Conservation (phyloP, 2,888 invertebrate genomes). For the Eupithecia exiguata region DNA sequence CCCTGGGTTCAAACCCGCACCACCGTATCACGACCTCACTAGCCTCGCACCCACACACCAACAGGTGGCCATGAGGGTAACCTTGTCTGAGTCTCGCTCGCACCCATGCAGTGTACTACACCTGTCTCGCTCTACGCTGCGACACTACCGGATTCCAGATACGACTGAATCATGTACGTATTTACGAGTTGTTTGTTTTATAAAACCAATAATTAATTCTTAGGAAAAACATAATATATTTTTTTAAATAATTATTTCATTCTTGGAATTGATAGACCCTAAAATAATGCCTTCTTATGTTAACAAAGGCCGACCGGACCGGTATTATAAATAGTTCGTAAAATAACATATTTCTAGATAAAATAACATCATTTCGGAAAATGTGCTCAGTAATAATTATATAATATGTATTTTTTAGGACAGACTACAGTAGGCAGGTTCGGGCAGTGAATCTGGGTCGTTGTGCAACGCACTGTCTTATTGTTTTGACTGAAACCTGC, state of each 20-base stretch:
- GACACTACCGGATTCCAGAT: slow-evolving; percentile 76
- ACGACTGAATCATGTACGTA: slow-evolving; percentile 22
- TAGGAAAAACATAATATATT: neutral
- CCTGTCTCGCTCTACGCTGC: slow-evolving; percentile 60
- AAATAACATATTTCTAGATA: neutral
- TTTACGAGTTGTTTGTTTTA: slow-evolving; percentile 9
- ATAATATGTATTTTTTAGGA: neutral
- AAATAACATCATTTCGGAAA: neutral
- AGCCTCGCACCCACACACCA: slow-evolving; percentile 38
- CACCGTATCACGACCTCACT: slow-evolving; percentile 22
- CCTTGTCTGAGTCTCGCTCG: slow-evolving; percentile 72
- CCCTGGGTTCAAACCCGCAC: slow-evolving; percentile 20
- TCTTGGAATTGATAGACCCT: neutral
- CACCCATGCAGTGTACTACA: slow-evolving; percentile 42
- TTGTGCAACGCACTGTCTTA: slow-evolving; percentile 49
- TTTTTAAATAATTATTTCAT: neutral
- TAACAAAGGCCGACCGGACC: neutral
- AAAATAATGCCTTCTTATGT: neutral
- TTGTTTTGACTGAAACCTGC: slow-evolving; percentile 50
- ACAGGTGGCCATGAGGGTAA: slow-evolving; percentile 73
- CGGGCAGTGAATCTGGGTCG: slow-evolving; percentile 43
- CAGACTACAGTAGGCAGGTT: neutral
- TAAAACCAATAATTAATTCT: slow-evolving; percentile 6
- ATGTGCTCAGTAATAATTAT: neutral
- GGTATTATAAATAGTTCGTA: neutral